Base-by-base conservation (phyloP, 2,113 vertebrate species). In the Rhodinocichla rosea region DNA sequence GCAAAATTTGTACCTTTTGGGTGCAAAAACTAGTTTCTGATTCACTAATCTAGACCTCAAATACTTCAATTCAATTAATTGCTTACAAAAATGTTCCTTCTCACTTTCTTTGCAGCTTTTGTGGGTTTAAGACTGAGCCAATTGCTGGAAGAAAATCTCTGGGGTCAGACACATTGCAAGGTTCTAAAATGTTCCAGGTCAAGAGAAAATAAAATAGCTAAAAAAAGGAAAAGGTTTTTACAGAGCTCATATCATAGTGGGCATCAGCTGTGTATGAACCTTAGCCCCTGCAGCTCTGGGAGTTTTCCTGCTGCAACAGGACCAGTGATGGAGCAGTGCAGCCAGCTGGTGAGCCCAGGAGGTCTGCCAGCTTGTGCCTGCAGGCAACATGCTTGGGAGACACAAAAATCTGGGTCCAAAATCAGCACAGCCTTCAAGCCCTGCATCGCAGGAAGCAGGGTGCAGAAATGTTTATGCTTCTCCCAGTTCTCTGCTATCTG, bases 341-440 rank as follows among this genome's bases (percentile, higher is more conserved):
- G 39, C 6, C 14, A 32, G 8, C 21, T 20, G 19, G 55, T 53
- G 18, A 53, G 24, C 11, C 39, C 28, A 8, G 8, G 6, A 6
- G 15, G 11, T 39, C 45, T 37, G 13, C 49, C 32, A 37, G 45
- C 23, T 32, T n/a, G 15, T 28, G 13, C 20, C 50, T 4, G 1
- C 0, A 0, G 65, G 15, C 15, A 90, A 7, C 13, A 4, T 1
- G 1, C n/a, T 18, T 33, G 21, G 10, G 28, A 74, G 19, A 7
- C 33, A 13, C 27, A 76, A 55, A 74, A 76, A 47, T 30, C 30
- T 76, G 39, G 6, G 30, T 73, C 39, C 49, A 59, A 50, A 76
- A 64, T 4, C 39, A 71, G 47, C 27, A 32, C 24, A 28, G 18
- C 8, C 49, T 63, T 67, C 57, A 50, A 64, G 26, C 10, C 37